These are phyloP conservation scores for Ophioninae sp. DNA, from an alignment of 2,888 invertebrate species.

Conservation along the genomic window DNA sequence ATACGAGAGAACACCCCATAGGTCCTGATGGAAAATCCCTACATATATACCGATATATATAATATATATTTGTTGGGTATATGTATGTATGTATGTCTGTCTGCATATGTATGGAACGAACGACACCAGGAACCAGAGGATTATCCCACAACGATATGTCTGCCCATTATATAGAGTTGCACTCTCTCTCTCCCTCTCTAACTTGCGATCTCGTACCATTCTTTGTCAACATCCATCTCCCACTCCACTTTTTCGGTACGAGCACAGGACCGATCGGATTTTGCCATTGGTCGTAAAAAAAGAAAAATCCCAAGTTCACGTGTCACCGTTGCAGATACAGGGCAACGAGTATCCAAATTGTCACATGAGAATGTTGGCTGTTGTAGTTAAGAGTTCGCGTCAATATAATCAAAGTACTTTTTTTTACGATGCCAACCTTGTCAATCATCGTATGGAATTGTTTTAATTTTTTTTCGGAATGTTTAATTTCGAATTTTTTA, in stretches of 20 bases:
- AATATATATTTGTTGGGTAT: neutral
- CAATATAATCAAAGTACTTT: neutral
- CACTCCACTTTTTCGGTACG: neutral
- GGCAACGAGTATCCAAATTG: neutral
- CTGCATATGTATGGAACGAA: conserved; percentile 37
- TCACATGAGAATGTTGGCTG: neutral
- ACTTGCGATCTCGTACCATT: conserved; percentile 15
- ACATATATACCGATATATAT: conserved; percentile 33
- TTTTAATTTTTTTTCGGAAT: neutral
- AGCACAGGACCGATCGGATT: conserved; percentile 19
- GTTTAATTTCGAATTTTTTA: neutral
- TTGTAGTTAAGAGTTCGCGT: neutral
- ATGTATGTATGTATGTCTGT: conserved; percentile 7
- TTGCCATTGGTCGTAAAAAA: neutral
- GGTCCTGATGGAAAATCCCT: conserved; percentile 32
- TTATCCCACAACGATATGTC: conserved; percentile 76
- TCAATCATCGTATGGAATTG: neutral
- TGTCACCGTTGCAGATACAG: neutral
- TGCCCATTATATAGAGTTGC: conserved; percentile 56
- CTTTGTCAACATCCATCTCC: conserved; percentile 23
- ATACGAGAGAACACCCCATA: conserved; percentile 69
- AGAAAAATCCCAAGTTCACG: neutral
- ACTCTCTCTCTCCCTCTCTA: conserved; percentile 16
- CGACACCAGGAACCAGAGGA: conserved; percentile 69
- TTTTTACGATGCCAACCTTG: neutral